Conservation (phyloP, 2,113 vertebrate genomes). For the Ciconia maguari region DNA sequence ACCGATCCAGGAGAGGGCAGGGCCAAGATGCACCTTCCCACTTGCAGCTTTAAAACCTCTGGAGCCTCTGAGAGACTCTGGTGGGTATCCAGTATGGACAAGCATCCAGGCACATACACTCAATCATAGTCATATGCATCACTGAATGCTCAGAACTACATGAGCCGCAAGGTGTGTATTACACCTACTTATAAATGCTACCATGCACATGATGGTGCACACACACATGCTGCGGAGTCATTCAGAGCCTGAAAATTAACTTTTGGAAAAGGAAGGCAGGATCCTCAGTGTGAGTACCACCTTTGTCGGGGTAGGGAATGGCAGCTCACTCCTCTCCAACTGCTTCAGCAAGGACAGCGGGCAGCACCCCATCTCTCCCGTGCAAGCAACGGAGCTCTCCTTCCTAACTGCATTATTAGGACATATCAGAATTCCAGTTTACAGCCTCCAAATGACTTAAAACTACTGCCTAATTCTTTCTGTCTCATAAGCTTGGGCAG, state of each 20-base stretch:
- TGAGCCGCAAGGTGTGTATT: background rate
- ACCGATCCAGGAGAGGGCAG: background rate
- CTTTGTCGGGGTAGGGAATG: accelerated
- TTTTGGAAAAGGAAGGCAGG: background rate
- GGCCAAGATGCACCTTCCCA: background rate
- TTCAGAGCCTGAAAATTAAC: background rate
- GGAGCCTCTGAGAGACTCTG: background rate
- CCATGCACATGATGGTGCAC: background rate
- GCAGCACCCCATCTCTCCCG: background rate
- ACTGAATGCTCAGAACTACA: background rate
- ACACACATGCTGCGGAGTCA: background rate
- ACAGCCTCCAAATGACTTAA: background rate
- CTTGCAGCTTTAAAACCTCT: background rate
- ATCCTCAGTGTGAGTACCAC: background rate
- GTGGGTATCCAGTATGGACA: background rate
- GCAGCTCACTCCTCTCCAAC: background rate
- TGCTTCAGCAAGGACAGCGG: background rate
- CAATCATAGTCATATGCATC: background rate
- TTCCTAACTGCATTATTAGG: background rate
- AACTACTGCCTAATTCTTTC: background rate
- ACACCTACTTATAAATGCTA: background rate
- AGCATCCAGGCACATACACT: background rate
- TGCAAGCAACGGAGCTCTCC: accelerated
- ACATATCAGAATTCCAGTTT: background rate
- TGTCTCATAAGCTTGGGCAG: background rate